Evolutionary conservation across 2,888 invertebrate species (phyloP).

Genomic region (Odontocolon sp.): DNA sequence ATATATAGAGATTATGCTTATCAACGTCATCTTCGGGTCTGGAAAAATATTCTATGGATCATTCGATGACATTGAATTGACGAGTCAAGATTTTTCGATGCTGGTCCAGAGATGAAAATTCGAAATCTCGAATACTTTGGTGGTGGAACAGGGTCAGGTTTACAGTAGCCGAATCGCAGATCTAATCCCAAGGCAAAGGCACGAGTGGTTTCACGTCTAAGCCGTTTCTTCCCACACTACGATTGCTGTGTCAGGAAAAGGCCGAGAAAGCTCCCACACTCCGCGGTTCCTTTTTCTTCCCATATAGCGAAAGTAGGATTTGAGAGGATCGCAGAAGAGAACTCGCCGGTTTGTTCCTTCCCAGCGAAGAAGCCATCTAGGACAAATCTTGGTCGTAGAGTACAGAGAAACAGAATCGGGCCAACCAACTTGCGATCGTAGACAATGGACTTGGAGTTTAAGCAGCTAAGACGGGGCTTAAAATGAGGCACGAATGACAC

Average conservation of each 20-base stretch:
- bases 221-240: constrained; percentile 9
- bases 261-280: neutral
- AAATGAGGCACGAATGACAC: neutral
- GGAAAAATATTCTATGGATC: too few species aligned
- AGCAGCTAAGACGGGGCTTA: neutral
- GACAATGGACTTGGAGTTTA: constrained; percentile 21
- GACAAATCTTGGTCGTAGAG: constrained; percentile 30
- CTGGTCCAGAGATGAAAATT: too few species aligned
- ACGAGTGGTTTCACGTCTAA: constrained; percentile 24
- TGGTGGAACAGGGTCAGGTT: neutral
- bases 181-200: constrained; percentile 14
- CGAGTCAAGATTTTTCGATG: too few species aligned
- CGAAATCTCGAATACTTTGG: neutral
- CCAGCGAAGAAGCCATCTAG: constrained; percentile 1
- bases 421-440: constrained; percentile 18
- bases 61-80: neutral
- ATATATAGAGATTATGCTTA: too few species aligned
- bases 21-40: too few species aligned
- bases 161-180: neutral
- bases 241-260: neutral
- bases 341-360: constrained; percentile 17
- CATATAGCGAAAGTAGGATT: constrained; percentile 21
- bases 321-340: constrained; percentile 10
- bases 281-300: constrained; percentile 13
- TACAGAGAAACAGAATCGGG: constrained; percentile 20